A percentile compares a stretch with the other conserved stretches of the same genome.
These are phyloP conservation scores for Thaleichthys pacificus DNA, from an alignment of 2,797 vertebrate species.

Conservation along the genomic window DNA sequence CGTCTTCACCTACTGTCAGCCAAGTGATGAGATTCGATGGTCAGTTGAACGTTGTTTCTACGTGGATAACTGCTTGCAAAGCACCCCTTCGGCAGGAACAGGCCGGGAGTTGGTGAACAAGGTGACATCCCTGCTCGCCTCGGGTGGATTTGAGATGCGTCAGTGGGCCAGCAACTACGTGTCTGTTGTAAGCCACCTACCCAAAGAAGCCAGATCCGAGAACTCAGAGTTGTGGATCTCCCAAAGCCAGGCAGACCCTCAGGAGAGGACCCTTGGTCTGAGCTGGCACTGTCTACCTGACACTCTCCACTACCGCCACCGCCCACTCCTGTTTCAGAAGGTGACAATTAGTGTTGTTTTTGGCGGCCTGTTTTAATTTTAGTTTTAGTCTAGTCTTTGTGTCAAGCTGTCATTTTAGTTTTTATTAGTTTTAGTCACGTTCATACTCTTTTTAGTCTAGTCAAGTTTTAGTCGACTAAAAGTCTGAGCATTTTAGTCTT, in stretches of 20 bases:
- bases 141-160: slow-evolving; percentile 7
- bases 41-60: not conserved
- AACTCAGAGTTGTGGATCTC: slow-evolving; percentile 7
- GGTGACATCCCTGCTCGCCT: not conserved
- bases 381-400: no score
- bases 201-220: not conserved
- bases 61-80: slow-evolving; percentile 4
- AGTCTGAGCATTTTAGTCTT: no score
- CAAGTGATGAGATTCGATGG: not conserved
- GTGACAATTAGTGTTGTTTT: no score
- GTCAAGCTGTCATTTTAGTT: no score
- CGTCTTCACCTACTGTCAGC: not conserved
- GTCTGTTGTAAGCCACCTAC: slow-evolving; percentile 5
- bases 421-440: no score
- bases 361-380: no score
- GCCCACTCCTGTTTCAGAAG: no score
- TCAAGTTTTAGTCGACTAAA: no score
- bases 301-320: not conserved
- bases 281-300: not conserved
- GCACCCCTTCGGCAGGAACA: not conserved
- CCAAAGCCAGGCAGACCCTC: not conserved
- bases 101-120: not conserved
- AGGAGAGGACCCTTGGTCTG: slow-evolving; percentile 8
- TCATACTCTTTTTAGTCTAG: no score
- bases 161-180: slow-evolving; percentile 11